These are phyloP conservation scores for Choloepus hoffmanni DNA, from an alignment of 2,113 vertebrate species.

Conservation along the genomic window DNA sequence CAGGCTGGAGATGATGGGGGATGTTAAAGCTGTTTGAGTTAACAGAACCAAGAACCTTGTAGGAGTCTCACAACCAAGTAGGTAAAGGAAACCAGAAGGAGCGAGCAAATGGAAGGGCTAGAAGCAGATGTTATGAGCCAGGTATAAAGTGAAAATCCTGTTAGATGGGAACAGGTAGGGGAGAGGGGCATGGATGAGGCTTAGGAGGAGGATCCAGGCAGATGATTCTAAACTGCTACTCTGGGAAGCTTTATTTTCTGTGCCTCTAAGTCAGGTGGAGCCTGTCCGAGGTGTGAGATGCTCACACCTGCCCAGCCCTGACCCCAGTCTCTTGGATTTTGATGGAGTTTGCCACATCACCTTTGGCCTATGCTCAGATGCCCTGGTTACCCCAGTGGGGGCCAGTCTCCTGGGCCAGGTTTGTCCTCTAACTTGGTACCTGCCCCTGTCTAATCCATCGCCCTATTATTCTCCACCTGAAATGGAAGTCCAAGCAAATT, in stretches of 20 bases:
- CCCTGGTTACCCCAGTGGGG: neutral
- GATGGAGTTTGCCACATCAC: neutral
- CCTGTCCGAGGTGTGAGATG: neutral
- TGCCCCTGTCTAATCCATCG: neutral
- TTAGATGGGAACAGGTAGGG: neutral
- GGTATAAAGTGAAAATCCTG: neutral
- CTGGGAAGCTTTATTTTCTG: neutral
- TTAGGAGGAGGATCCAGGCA: neutral
- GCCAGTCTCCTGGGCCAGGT: neutral
- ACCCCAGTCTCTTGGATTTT: neutral
- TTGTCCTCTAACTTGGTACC: neutral
- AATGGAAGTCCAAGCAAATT: neutral
- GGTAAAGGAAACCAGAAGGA: neutral
- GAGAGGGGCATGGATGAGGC: too few species aligned
- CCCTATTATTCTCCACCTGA: neutral
- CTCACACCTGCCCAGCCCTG: neutral
- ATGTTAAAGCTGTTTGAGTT: neutral
- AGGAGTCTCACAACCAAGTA: neutral
- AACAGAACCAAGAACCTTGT: neutral
- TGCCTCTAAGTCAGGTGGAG: neutral
- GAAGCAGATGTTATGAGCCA: neutral
- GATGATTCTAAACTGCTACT: neutral
- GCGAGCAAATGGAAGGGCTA: neutral
- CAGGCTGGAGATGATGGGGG: neutral
- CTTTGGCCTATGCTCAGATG: neutral